Evolutionary conservation across 2,797 vertebrate genomes (phyloP), one percentile per base, ranked within the genome.

Genomic region (Muraenolepis orangiensis): DNA sequence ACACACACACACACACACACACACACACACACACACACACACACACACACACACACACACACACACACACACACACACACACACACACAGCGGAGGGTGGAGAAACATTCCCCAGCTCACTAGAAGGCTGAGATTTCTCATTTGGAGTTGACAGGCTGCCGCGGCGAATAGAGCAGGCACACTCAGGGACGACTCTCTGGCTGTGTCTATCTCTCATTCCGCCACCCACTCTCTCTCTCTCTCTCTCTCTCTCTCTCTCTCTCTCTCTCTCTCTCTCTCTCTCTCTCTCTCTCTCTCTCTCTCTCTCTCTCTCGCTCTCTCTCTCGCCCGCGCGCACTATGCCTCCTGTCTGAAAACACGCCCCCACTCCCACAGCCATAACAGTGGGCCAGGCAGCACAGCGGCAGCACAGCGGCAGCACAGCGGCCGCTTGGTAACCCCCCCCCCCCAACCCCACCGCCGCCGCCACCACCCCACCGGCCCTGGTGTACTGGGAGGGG

Each of bases 71-170:
- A n/a, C n/a, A n/a, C n/a, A n/a, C n/a, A n/a, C n/a, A n/a, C n/a
- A n/a, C n/a, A n/a, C n/a, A n/a, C 64, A 28, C 64, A 66, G 42
- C 61, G 26, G n/a, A 26, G n/a, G n/a, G 26, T 28, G 26, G n/a
- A n/a, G n/a, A 66, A 10, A 66, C 61, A 66, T 28, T 23, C 20
- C n/a, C 61, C n/a, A 23, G 26, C 61, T 23, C 61, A 66, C 61
- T 66, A 28, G 61, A 28, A 28, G 26, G 61, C 61, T 66, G n/a
- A 66, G 61, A 28, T 28, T 66, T 93, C 89, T 93, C 91, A 93
- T 93, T 91, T 91, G 86, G 83, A 76, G 84, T 86, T 92, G 91
- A 94, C 90, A 91, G 91, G 86, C 83, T 78, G 87, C 86, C 88
- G 85, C 79, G 88, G 85, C 82, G 84, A 86, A 90, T 77, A 73